Conservation (phyloP, 2,113 vertebrate genomes). For the Jacana jacana region DNA sequence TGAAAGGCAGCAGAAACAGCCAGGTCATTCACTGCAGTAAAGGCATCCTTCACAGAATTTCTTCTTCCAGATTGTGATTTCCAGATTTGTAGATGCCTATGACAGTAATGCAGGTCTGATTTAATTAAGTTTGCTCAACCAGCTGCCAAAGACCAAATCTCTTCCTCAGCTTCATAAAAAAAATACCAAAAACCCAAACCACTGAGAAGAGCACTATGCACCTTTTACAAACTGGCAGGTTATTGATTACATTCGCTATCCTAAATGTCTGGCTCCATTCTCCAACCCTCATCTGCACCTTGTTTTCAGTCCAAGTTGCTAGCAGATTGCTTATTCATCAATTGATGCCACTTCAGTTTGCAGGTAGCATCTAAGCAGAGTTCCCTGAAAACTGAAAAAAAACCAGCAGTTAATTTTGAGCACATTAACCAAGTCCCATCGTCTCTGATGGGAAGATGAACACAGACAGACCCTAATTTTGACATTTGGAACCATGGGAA, state of each 20-base stretch:
- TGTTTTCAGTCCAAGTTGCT: constrained; percentile 7
- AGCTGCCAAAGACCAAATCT: constrained; percentile 29
- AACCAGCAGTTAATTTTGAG: neutral
- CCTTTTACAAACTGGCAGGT: constrained; percentile 6
- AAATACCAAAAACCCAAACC: no score
- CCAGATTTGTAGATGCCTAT: neutral
- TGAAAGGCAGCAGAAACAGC: neutral
- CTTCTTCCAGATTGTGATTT: neutral
- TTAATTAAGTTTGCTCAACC: constrained; percentile 19
- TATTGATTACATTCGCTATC: constrained; percentile 27
- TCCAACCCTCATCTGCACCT: neutral
- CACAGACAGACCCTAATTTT: neutral
- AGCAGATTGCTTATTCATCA: constrained; percentile 36
- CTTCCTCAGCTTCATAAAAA: constrained; percentile 23
- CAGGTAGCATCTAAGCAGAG: neutral
- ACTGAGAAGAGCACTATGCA: neutral
- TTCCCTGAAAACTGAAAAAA: neutral
- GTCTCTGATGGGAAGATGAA: neutral
- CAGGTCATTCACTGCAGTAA: neutral
- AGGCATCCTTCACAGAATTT: neutral
- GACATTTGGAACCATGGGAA: neutral
- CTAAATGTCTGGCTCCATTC: constrained; percentile 39
- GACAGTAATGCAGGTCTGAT: neutral
- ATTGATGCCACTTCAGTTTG: neutral
- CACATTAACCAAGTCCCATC: neutral